A percentile compares a stretch with the other conserved stretches of the same genome.
phyloP scores from a whole-genome alignment of 2,113 vertebrate genomes.

The Prunella fulvescens region DNA sequence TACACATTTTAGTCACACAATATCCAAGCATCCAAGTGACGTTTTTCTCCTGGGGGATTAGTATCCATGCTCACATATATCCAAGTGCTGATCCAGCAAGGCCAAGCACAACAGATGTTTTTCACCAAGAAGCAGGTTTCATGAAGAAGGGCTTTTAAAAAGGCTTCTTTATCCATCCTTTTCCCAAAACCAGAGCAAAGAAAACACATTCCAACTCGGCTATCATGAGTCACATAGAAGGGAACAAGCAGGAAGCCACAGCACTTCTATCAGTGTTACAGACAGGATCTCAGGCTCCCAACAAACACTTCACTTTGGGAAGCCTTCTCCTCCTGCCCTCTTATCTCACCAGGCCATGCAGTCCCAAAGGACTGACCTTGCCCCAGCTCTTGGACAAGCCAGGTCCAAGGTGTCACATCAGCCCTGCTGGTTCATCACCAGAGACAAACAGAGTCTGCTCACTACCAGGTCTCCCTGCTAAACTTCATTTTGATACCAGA shows the following conservation, averaged over 20 bases:
- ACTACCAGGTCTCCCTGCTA: background rate
- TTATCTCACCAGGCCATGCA: background rate
- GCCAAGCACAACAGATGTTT: background rate
- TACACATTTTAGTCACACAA: background rate
- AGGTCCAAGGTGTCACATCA: background rate
- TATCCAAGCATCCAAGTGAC: background rate
- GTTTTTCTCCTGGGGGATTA: background rate
- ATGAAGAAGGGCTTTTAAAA: background rate
- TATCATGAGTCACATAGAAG: background rate
- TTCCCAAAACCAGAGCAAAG: background rate
- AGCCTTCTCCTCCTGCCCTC: background rate
- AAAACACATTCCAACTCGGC: background rate
- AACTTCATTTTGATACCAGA: background rate
- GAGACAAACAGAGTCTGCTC: background rate
- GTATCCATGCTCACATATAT: background rate
- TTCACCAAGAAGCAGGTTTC: background rate
- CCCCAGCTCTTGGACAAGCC: background rate
- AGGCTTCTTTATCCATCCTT: background rate
- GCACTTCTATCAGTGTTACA: background rate
- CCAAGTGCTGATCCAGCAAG: slow-evolving; percentile 41
- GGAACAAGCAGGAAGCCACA: background rate
- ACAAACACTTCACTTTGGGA: background rate
- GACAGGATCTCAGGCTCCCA: background rate
- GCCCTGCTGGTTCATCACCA: background rate
- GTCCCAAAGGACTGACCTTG: background rate